These are phyloP conservation scores for Drosophila ironensis DNA, from an alignment of 1,140 invertebrate species.

Conservation along the genomic window DNA sequence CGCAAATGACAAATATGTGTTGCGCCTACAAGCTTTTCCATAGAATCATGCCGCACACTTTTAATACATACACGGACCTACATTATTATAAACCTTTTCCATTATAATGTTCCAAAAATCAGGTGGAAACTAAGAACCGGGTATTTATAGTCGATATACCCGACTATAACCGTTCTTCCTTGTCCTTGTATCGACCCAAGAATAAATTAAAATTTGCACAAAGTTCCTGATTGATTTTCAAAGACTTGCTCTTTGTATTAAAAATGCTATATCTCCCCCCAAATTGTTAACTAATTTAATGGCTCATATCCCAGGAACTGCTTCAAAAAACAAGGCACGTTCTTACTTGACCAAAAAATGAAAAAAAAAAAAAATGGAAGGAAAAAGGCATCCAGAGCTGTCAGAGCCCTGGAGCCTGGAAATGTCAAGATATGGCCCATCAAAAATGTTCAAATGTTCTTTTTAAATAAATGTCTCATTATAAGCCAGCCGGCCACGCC, in stretches of 20 bases:
- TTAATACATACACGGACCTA: no score
- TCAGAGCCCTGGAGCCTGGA: slow-evolving; percentile 14
- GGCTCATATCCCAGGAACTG: slow-evolving; percentile 4
- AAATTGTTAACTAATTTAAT: slow-evolving; percentile 31
- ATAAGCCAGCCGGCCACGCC: slow-evolving; percentile 19
- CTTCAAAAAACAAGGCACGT: slow-evolving; percentile 25
- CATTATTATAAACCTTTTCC: no score
- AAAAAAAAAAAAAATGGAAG: not conserved
- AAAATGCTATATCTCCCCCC: not conserved
- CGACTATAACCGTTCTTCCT: no score
- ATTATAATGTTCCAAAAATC: no score
- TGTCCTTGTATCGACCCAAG: no score
- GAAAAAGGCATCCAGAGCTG: not conserved
- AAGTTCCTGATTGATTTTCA: not conserved
- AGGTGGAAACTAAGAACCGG: no score
- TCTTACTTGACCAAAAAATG: not conserved
- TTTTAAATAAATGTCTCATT: slow-evolving; percentile 60
- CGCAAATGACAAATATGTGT: no score
- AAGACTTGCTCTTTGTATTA: not conserved
- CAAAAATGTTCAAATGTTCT: slow-evolving; percentile 45
- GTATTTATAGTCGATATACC: no score
- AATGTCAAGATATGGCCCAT: slow-evolving; percentile 37
- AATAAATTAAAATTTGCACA: no score
- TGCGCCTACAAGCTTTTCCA: no score
- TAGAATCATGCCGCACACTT: no score